These are phyloP conservation scores for Platycheirus rosarum DNA, from an alignment of 2,888 invertebrate genomes.

Conservation along the genomic window DNA sequence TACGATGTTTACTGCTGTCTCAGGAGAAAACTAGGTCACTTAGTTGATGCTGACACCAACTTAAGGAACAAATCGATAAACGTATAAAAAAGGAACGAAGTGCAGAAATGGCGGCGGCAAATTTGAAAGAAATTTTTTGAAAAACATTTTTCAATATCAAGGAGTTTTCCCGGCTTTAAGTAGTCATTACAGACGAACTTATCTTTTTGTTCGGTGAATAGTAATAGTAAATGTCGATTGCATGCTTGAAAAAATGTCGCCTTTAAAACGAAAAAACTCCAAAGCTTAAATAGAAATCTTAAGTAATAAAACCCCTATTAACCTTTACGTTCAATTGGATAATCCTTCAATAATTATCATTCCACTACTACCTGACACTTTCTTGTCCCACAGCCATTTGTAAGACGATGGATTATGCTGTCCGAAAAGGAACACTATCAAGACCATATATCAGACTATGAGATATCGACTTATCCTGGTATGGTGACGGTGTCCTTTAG, in stretches of 20 bases:
- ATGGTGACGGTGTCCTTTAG: neutral
- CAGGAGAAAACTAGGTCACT: constrained; percentile 8
- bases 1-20: neutral
- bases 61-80: constrained; percentile 17
- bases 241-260: too few species aligned
- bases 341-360: neutral
- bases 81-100: neutral
- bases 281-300: too few species aligned
- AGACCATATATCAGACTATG: constrained; percentile 22
- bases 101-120: too few species aligned
- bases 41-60: constrained; percentile 10
- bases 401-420: constrained; percentile 23
- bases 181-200: too few species aligned
- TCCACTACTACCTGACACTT: neutral
- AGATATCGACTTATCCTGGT: constrained; percentile 6
- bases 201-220: too few species aligned
- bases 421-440: constrained; percentile 5
- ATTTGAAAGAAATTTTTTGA: neutral
- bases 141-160: too few species aligned
- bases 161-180: too few species aligned
- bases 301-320: too few species aligned
- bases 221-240: too few species aligned
- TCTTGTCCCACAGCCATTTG: neutral
- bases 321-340: neutral
- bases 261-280: too few species aligned